Base-by-base conservation (phyloP, 2,888 invertebrate genomes). In the Myopa testacea region DNA sequence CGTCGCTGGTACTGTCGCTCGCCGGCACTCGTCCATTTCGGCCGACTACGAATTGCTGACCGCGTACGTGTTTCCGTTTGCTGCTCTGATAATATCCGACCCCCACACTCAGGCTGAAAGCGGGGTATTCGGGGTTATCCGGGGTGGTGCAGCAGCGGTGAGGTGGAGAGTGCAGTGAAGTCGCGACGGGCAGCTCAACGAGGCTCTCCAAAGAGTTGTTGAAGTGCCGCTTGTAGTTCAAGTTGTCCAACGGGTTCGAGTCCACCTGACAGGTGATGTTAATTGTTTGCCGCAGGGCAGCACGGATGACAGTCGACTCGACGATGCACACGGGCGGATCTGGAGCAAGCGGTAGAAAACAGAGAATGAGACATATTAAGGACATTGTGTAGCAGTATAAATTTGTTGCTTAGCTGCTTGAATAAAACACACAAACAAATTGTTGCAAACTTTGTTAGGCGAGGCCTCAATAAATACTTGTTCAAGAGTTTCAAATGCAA, bases 181-280 rank as follows among this genome's bases (percentile, higher is more conserved):
- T 78, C 75, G 75, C 78, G 73, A 82, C 82, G 55, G 89, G 88
- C 82, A 89, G 80, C 82, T 89, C 89, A 79, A 88, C 86, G 80
- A 89, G 85, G 75, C 85, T 89, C 83, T 89, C 89, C 60, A 89
- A 85, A 70, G 89, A 89, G 84, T 89, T 89, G 85, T 89, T 89
- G 84, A 89, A 89, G 85, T 87, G 87, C 89, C 89, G 89, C 86
- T 88, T 89, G 85, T 88, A 89, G 84, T 87, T 89, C 84, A 89
- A 86, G 86, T 89, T 89, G 84, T 88, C 86, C 81, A 88, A 84
- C 81, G 89, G 89, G 85, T 89, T 89, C 75, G 89, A 87, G 82
- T 89, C 89, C 79, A 89, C 89, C 83, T 88, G 87, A 81, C 89
- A 89, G 80, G 89, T 88, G 83, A 89, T 88, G 82, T 89, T 89